These are phyloP conservation scores for Anabas testudineus DNA, from an alignment of 2,797 vertebrate genomes.

Conservation along the genomic window DNA sequence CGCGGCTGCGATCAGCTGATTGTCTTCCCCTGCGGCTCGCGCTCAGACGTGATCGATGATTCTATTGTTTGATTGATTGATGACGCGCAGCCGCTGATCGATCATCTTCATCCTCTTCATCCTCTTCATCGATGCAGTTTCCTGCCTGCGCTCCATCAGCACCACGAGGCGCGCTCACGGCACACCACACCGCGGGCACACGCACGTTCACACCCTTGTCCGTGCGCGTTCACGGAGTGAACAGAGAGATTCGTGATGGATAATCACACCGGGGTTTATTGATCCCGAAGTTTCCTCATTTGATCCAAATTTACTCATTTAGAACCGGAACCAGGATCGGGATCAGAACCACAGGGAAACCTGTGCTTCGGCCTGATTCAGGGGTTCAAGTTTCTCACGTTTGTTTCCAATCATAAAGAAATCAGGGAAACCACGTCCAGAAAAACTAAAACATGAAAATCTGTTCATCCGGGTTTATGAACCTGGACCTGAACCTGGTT, in stretches of 20 bases:
- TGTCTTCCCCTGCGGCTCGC: slow-evolving; percentile 25
- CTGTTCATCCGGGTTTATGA: no score
- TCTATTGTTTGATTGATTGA: slow-evolving; percentile 3
- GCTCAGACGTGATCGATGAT: slow-evolving; percentile 28
- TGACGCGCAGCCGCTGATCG: slow-evolving; percentile 12
- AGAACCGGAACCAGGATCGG: no score
- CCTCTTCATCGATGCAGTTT: slow-evolving; percentile 30
- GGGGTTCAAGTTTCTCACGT: no score
- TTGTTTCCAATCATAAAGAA: no score
- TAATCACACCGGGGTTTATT: no score
- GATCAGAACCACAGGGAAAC: no score
- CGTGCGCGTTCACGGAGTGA: slow-evolving; percentile 8
- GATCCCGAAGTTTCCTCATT: no score
- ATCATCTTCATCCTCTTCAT: slow-evolving; percentile 15
- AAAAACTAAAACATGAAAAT: no score
- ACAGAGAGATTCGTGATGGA: neutral
- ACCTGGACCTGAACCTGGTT: no score
- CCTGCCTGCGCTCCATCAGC: slow-evolving; percentile 51
- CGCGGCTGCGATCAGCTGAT: slow-evolving; percentile 26
- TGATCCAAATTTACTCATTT: no score
- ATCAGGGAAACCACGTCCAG: no score
- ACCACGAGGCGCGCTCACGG: slow-evolving; percentile 54
- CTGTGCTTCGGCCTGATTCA: no score
- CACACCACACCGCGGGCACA: slow-evolving; percentile 16
- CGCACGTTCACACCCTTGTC: slow-evolving; percentile 21